These are phyloP conservation scores for Hyposmocoma kahamanoa DNA, from an alignment of 1,140 invertebrate species.

Conservation along the genomic window DNA sequence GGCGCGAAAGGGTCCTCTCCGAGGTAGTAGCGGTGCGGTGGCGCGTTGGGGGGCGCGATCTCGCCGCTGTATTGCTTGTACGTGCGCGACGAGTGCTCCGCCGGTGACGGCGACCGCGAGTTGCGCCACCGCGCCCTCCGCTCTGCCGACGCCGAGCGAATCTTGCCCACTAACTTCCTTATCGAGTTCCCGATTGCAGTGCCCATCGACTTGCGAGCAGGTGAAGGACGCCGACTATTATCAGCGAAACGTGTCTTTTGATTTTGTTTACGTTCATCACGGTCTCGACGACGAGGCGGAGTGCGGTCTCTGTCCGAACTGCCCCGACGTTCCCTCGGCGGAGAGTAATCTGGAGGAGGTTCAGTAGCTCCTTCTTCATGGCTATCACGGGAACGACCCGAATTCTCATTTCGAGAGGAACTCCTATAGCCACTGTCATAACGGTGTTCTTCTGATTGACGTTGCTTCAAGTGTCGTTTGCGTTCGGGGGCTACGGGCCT, in stretches of 20 bases:
- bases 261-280: conserved; percentile 75
- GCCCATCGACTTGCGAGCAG: conserved; percentile 72
- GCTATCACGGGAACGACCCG: conserved; percentile 64
- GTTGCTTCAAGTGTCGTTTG: conserved; percentile 71
- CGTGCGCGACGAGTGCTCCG: conserved; percentile 65
- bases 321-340: conserved; percentile 73
- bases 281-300: conserved; percentile 67
- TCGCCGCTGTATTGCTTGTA: conserved; percentile 71
- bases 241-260: conserved; percentile 81
- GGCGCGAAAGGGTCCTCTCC: conserved; percentile 88
- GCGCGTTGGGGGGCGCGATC: conserved; percentile 66
- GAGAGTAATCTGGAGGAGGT: conserved; percentile 82
- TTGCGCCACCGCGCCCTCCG: conserved; percentile 77
- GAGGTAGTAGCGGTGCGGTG: conserved; percentile 84
- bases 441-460: conserved; percentile 65
- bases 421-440: conserved; percentile 74
- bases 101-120: conserved; percentile 75
- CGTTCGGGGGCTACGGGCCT: conserved; percentile 76
- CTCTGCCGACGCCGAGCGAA: conserved; percentile 83
- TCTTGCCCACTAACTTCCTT: conserved; percentile 84
- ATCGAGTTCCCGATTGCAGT: conserved; percentile 81
- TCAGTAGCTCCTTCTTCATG: conserved; percentile 69
- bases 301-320: conserved; percentile 68
- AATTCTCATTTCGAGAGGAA: conserved; percentile 67
- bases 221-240: conserved; percentile 59